Base-by-base conservation (phyloP, 2,888 invertebrate genomes). In the Magallana nippona region DNA sequence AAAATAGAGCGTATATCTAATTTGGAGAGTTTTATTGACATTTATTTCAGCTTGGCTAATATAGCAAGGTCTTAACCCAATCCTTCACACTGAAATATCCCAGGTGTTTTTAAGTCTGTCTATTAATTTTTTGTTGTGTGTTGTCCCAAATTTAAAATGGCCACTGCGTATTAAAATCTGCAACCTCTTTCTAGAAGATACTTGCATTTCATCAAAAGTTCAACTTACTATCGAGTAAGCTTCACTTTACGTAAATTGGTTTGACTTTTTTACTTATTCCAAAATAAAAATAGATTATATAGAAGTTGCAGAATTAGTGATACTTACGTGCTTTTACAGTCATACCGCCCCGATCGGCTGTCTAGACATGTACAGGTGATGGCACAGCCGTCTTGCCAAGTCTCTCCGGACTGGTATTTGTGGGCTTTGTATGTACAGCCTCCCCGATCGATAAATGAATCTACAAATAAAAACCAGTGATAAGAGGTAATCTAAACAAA, bases 351-450 rank as follows among this genome's bases (percentile, higher is more conserved):
- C 2, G 56, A 27, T 58, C 57, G 22, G n/a, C 57, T 27, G 27
- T 79, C 22, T 1, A 58, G 19, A 15, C 85, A 85, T 44, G 82
- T 82, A 27, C 86, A 86, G 55, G 78, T 82, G 44, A 78, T 82
- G n/a, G 22, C 22, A 27, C 86, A 86, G 13, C 86, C 86, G 55
- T 86, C 86, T 60, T 44, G 17, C 86, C 86, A 86, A 10, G 79
- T 82, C 22, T 86, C 62, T 2, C 84, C 84, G 11, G 79, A 60
- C 13, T 63, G 27, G 80, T 82, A 86, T 22, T 55, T 78, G 19
- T 79, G 78, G 15, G 80, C 79, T 58, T 82, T 85, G 71, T 83
- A 84, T 1, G 58, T 17, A 44, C 78, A 83, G 10, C 57, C 79
- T n/a, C 15, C 27, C 27, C 27, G 56, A 10, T 57, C 57, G 1